These are phyloP conservation scores for Scelioninae gen. 1 DNA, from an alignment of 2,888 invertebrate genomes.

Conservation along the genomic window DNA sequence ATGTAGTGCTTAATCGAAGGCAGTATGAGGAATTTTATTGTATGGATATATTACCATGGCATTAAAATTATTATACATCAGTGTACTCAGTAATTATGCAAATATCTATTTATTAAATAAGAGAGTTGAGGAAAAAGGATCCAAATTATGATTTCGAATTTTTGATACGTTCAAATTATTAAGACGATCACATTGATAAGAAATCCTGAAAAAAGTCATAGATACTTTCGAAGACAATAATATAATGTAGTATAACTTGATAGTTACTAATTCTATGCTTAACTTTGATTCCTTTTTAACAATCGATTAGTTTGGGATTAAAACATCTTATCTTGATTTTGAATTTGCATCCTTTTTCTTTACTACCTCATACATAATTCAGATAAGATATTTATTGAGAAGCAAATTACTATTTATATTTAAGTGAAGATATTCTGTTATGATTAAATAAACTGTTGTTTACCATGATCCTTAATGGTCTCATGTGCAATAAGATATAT, in stretches of 20 bases:
- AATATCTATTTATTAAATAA: conserved; percentile 49
- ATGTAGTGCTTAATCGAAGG: conserved; percentile 15
- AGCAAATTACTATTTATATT: conserved; percentile 42
- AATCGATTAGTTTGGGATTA: too few relatives aligned
- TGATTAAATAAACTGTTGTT: conserved; percentile 47
- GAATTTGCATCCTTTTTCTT: conserved; percentile 60
- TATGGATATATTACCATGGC: conserved; percentile 40
- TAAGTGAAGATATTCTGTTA: conserved; percentile 58
- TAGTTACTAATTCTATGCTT: neutral
- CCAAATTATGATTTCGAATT: conserved; percentile 26
- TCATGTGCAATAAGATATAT: conserved; percentile 52
- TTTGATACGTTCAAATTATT: too few relatives aligned
- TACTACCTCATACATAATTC: conserved; percentile 16
- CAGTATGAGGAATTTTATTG: conserved; percentile 25
- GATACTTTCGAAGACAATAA: conserved; percentile 34
- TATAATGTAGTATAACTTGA: neutral
- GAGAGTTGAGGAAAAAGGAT: conserved; percentile 50
- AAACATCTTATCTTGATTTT: neutral
- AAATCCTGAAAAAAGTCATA: conserved; percentile 17
- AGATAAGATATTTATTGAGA: conserved; percentile 55
- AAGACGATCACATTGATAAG: neutral
- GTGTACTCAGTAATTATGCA: conserved; percentile 49
- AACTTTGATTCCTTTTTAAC: neutral
- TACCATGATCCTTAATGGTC: conserved; percentile 46
- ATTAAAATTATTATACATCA: conserved; percentile 51